Conservation (phyloP, 2,113 vertebrate genomes). For the Peromyscus polionotus region DNA sequence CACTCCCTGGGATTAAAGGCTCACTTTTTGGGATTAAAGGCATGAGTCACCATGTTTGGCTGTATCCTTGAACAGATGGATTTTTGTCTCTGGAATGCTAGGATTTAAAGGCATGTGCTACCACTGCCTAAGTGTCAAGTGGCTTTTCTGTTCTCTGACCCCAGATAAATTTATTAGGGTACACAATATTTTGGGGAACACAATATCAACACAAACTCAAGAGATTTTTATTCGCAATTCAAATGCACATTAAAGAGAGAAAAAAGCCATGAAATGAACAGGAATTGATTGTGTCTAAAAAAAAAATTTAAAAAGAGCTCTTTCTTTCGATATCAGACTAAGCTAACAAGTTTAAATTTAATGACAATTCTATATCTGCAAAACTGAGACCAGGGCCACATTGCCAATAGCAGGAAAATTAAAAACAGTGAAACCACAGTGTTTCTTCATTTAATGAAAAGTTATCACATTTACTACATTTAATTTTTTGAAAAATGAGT, state of each 20-base stretch:
- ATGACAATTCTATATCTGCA: background rate
- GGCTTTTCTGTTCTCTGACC: too few relatives aligned
- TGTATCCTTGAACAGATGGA: too few relatives aligned
- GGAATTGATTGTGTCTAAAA: background rate
- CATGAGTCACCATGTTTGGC: too few relatives aligned
- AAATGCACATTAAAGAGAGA: background rate
- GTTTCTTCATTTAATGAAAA: background rate
- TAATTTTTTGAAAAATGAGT: background rate
- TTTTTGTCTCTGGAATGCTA: too few relatives aligned
- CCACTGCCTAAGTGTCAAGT: too few relatives aligned
- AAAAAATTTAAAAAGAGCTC: background rate
- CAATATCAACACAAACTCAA: background rate
- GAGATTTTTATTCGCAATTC: constrained; percentile 17
- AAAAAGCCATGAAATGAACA: background rate
- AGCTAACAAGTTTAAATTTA: background rate
- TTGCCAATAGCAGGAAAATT: background rate
- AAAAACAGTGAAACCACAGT: background rate
- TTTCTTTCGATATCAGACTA: background rate
- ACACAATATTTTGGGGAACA: too few relatives aligned
- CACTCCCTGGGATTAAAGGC: too few relatives aligned
- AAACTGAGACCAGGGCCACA: background rate
- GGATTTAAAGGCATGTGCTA: too few relatives aligned
- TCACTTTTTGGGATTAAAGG: too few relatives aligned
- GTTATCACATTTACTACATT: background rate
- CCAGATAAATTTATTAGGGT: too few relatives aligned